These are phyloP conservation scores for Melanargia galathea DNA, from an alignment of 2,888 invertebrate species.

Conservation along the genomic window DNA sequence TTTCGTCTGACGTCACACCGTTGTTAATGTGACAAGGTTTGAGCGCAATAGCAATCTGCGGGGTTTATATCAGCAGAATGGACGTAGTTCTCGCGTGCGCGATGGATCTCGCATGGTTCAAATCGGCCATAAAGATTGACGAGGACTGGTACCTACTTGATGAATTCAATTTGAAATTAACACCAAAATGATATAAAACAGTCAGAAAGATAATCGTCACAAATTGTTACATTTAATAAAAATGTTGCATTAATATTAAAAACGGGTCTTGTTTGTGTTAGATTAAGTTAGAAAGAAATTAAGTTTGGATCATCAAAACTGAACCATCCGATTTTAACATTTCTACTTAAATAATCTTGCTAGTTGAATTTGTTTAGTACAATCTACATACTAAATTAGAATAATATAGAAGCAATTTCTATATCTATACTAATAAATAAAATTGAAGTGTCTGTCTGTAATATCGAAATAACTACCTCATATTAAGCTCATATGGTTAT, in stretches of 20 bases:
- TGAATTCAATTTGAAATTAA: neutral
- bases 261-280: constrained; percentile 1
- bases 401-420: constrained; percentile 11
- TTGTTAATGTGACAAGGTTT: too few species aligned
- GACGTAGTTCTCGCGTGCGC: too few species aligned
- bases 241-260: neutral
- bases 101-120: too few species aligned
- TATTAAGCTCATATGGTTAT: too few species aligned
- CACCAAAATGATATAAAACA: neutral
- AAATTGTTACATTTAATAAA: neutral
- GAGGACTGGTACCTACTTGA: too few species aligned
- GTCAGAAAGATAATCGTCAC: neutral
- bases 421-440: too few species aligned
- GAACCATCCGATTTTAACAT: neutral
- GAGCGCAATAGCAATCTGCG: too few species aligned
- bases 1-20: too few species aligned
- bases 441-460: too few species aligned
- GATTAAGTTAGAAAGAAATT: neutral
- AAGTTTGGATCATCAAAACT: neutral
- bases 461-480: too few species aligned
- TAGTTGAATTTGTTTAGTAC: constrained; percentile 15
- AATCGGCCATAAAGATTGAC: too few species aligned
- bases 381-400: constrained; percentile 14
- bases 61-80: too few species aligned
- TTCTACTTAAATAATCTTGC: neutral